Percentiles rank a stretch among this genome's conserved stretches.
Evolutionary conservation across 2,797 vertebrate species (phyloP).

Genomic region (Trachurus trachurus): DNA sequence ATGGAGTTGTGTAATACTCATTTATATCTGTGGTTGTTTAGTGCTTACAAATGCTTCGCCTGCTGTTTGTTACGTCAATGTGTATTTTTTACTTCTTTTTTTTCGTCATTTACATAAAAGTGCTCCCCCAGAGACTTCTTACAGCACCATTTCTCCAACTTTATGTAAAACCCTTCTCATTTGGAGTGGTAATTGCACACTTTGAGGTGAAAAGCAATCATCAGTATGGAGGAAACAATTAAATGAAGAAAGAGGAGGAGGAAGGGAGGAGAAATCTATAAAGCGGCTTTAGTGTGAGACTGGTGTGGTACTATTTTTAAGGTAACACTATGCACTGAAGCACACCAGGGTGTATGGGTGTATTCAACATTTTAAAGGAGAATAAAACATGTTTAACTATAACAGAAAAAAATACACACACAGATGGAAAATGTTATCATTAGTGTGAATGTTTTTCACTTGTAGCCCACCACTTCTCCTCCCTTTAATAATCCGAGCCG

Average conservation of each 20-base stretch:
- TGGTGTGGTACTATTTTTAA: neutral
- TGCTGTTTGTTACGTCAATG: neutral
- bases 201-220: conserved; percentile 25
- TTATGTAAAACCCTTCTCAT: conserved; percentile 34
- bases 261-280: conserved; percentile 13
- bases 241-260: neutral
- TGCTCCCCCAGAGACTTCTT: conserved; percentile 6
- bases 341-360: too few species aligned
- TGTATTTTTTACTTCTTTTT: conserved; percentile 29
- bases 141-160: conserved; percentile 20
- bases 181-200: conserved; percentile 30
- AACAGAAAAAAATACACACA: neutral
- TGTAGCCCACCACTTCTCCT: neutral
- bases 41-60: neutral
- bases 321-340: neutral
- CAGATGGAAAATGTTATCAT: neutral
- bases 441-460: neutral
- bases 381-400: too few species aligned
- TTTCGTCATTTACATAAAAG: conserved; percentile 23
- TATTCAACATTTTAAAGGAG: neutral
- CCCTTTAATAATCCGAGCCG: neutral
- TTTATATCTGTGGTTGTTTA: conserved; percentile 21
- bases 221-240: conserved; percentile 22
- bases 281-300: conserved; percentile 4
- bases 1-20: conserved; percentile 7